Evolutionary conservation across 2,797 vertebrate species (phyloP).

Genomic region (Enteromius afrohamiltoni): DNA sequence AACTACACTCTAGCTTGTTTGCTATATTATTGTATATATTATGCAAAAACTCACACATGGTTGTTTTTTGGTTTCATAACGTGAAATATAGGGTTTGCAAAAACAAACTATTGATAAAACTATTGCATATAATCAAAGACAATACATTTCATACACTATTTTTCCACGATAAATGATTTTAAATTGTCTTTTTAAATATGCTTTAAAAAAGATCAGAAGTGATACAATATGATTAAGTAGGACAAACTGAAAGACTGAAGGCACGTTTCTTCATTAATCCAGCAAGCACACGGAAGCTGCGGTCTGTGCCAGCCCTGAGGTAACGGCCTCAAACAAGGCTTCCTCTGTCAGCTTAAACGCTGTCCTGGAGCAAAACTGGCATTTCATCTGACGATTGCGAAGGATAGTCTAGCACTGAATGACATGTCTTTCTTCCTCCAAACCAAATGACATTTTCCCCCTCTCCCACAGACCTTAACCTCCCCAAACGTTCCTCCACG

Average conservation of each 20-base stretch:
- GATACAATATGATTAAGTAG: not conserved
- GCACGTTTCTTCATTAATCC: conserved; percentile 39
- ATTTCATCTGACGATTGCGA: conserved; percentile 75
- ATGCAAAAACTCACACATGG: not conserved
- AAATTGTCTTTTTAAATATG: not conserved
- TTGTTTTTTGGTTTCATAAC: not conserved
- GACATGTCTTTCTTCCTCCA: conserved; percentile 67
- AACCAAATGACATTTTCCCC: conserved; percentile 48
- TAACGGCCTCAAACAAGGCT: conserved; percentile 84
- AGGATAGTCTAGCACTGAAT: conserved; percentile 76
- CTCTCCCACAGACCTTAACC: conserved; percentile 34
- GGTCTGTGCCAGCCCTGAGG: conserved; percentile 35
- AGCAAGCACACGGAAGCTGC: conserved; percentile 45
- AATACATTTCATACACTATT: not conserved
- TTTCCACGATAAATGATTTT: not conserved
- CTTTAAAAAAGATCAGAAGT: not conserved
- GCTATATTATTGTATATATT: not conserved
- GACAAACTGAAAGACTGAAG: conserved; percentile 25
- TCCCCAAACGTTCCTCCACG: conserved; percentile 46
- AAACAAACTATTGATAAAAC: not conserved
- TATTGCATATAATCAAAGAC: not conserved
- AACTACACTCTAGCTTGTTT: not conserved
- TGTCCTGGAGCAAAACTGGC: conserved; percentile 80
- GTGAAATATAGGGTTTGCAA: not conserved
- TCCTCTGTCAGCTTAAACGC: conserved; percentile 86